A percentile compares a stretch with the other conserved stretches of the same genome.
Evolutionary conservation across 2,113 vertebrate species (phyloP).

Genomic region (Aspiorhynchus laticeps): DNA sequence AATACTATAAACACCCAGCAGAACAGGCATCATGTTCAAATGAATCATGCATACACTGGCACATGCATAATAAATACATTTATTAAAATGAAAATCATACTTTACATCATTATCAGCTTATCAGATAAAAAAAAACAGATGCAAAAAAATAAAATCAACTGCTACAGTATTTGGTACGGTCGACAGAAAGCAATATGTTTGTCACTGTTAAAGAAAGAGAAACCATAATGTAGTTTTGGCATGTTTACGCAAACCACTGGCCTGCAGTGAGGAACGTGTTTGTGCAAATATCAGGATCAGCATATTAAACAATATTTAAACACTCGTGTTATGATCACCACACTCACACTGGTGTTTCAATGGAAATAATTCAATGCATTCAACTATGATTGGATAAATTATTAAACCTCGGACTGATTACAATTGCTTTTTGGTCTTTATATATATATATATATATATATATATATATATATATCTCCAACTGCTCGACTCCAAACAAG

Average conservation of each 20-base stretch:
- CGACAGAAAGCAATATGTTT: not conserved
- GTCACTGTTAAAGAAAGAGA: not conserved
- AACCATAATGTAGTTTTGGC: conserved; percentile 23
- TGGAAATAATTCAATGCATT: not conserved
- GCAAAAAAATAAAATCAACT: not conserved
- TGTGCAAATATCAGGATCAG: conserved; percentile 24
- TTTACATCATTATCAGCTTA: conserved; percentile 3
- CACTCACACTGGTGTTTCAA: not conserved
- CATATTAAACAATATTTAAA: not conserved
- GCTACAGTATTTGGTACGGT: conserved; percentile 7
- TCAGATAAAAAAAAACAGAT: not conserved
- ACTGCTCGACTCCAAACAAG: not conserved
- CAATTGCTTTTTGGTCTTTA: conserved; percentile 20
- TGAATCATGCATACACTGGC: not conserved
- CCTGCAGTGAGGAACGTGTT: conserved; percentile 64
- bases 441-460: too few relatives aligned
- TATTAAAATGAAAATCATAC: conserved; percentile 25
- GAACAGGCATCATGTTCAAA: not conserved
- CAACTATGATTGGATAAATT: not conserved
- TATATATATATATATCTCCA: not conserved
- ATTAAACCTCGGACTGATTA: not conserved
- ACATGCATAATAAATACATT: conserved; percentile 32
- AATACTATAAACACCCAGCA: not conserved
- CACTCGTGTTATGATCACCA: not conserved
- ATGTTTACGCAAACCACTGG: conserved; percentile 58